phyloP scores from a whole-genome alignment of 1,140 invertebrate genomes.

The Heliconius congener region DNA sequence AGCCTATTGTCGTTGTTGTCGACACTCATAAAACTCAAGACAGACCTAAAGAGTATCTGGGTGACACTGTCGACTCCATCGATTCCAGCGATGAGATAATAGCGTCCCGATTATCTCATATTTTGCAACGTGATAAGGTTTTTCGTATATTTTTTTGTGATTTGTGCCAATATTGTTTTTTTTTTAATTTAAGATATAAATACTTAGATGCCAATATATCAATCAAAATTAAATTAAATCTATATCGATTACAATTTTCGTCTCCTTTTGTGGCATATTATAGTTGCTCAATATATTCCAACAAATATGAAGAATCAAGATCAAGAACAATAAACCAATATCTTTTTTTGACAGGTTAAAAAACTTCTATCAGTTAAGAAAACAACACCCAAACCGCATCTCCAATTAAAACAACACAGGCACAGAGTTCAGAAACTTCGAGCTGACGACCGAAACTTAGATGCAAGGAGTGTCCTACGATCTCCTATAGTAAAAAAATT shows the following conservation, averaged over 20 bases:
- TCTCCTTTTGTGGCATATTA: too few species aligned
- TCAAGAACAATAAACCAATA: background rate
- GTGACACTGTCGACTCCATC: conserved; percentile 19
- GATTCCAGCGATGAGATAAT: conserved; percentile 20
- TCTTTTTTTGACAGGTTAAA: background rate
- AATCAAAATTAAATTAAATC: too few species aligned
- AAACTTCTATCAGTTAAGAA: conserved; percentile 18
- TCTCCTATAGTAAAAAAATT: conserved; percentile 49
- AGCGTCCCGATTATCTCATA: background rate
- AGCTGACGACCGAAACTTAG: conserved; percentile 15
- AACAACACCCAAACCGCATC: conserved; percentile 18
- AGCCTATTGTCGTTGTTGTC: conserved; percentile 42
- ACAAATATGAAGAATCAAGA: too few species aligned
- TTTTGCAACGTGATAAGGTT: conserved; percentile 11
- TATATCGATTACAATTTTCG: too few species aligned
- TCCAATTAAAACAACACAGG: conserved; percentile 14
- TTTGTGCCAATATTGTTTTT: background rate
- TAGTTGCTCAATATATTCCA: too few species aligned
- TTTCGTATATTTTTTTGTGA: background rate
- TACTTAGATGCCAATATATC: too few species aligned
- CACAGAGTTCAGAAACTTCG: conserved; percentile 20
- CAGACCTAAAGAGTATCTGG: background rate
- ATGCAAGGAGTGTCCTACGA: conserved; percentile 26
- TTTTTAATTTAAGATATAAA: too few species aligned
- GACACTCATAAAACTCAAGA: conserved; percentile 30